Evolutionary conservation across 2,113 vertebrate genomes (phyloP).

Genomic region (Thermophis baileyi): DNA sequence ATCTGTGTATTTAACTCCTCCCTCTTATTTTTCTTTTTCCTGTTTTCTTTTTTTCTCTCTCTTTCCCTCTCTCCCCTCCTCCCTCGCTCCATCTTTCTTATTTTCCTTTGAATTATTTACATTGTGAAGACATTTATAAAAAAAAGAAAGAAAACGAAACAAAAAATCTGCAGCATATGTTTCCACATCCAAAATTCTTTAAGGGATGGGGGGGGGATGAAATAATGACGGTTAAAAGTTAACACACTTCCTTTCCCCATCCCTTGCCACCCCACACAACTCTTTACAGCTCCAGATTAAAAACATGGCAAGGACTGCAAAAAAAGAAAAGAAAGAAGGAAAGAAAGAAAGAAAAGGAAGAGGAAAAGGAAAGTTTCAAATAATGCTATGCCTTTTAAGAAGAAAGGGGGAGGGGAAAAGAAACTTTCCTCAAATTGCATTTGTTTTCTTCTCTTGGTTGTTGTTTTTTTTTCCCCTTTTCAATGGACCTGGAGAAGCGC

Average conservation of each 20-base stretch:
- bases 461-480: constrained; percentile 12
- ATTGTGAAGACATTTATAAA: constrained; percentile 56
- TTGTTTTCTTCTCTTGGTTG: constrained; percentile 48
- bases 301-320: constrained; percentile 18
- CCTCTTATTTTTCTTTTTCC: constrained; percentile 23
- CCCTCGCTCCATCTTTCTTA: constrained; percentile 29
- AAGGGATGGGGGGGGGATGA: not conserved
- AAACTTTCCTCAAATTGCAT: constrained; percentile 34
- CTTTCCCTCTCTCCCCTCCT: not conserved
- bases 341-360: not conserved
- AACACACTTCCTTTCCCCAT: constrained; percentile 10
- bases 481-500: constrained; percentile 54
- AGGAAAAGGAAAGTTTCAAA: constrained; percentile 22
- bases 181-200: constrained; percentile 31
- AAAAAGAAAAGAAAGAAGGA: not conserved
- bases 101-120: constrained; percentile 50
- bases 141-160: not conserved
- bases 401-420: not conserved
- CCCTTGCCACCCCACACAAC: not conserved
- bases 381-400: not conserved
- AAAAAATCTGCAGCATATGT: constrained; percentile 38
- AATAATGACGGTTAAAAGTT: not conserved
- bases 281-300: not conserved
- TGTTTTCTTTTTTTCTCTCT: not conserved
- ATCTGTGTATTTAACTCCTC: constrained; percentile 61